Evolutionary conservation across 2,888 invertebrate species (phyloP), one percentile per base, ranked within the genome.

Genomic region (Brenthis daphne): DNA sequence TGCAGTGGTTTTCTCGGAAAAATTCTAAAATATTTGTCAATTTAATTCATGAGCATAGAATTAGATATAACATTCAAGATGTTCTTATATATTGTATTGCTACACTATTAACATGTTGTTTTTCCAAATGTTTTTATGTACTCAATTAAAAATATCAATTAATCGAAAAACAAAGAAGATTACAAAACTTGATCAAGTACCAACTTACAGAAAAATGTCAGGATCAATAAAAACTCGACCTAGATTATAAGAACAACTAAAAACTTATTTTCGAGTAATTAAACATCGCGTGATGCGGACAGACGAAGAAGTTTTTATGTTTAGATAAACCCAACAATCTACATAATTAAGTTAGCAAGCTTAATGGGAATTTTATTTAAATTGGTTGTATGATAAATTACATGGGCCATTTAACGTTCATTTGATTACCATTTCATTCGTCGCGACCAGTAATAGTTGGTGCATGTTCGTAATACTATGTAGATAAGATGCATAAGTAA

Each of bases 321-420:
- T 37, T 20, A 63, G 51, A 53, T 20, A 37, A 50, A 61, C 16
- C 12, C 51, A 29, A 48, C 55, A 48, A 37, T 13, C 54, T 50
- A 37, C 58, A 54, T 54, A 64, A 68, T 64, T 64, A 47, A 50
- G 54, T 53, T 50, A 24, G 58, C 48, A 53, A 24, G 53, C 13
- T 8, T 67, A 61, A 64, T 60, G 43, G 67, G 29, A 67, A 51
- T 67, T 67, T 70, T 64, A 70, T 70, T 58, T 51, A 66, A 66
- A 67, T 64, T 55, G 47, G 54, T 20, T n/a, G 16, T 48, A 43
- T 67, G 50, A 51, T 64, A 43, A 51, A 56, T 55, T 55, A 48
- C n/a, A 5, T 13, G 55, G 48, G 67, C 66, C n/a, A 48, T 63
- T 57, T 61, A 57, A 29, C 53, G 37, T 60, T 51, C 65, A 57